Conservation (phyloP, 2,888 invertebrate genomes). For the Cryptocephalus moraei region DNA sequence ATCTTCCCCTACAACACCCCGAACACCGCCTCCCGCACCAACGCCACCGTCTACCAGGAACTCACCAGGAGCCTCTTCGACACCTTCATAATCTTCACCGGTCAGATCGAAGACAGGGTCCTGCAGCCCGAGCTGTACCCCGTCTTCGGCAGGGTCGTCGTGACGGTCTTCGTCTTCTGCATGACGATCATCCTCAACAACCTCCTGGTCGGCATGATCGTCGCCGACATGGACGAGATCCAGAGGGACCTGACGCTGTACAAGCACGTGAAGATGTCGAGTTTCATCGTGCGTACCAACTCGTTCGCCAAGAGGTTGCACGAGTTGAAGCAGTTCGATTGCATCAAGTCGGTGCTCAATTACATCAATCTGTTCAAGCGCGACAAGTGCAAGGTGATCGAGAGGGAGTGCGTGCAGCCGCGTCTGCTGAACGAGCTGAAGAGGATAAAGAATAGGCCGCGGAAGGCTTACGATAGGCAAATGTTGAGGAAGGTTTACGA, state of each 20-base stretch:
- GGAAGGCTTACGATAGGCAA: no score
- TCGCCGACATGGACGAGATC: conserved; percentile 22
- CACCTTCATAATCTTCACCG: conserved; percentile 20
- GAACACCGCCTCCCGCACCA: not conserved
- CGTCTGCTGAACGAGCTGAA: no score
- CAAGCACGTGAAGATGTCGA: conserved; percentile 18
- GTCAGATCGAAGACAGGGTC: conserved; percentile 19
- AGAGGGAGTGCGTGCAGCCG: no score
- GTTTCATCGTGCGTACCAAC: conserved; percentile 17
- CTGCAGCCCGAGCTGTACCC: conserved; percentile 14
- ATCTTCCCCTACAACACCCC: conserved; percentile 9
- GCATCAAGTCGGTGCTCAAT: no score
- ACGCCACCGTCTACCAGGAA: conserved; percentile 1
- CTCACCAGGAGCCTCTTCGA: conserved; percentile 17
- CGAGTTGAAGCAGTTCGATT: no score
- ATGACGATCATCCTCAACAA: conserved; percentile 25
- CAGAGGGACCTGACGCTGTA: conserved; percentile 16
- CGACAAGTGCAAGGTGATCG: no score
- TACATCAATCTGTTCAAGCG: no score
- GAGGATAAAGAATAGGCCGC: no score
- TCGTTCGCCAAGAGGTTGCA: conserved; percentile 7
- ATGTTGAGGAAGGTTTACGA: no score
- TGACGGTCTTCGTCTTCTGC: conserved; percentile 21
- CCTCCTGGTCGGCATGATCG: conserved; percentile 21
- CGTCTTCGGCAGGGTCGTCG: conserved; percentile 18